Percentiles rank a stretch among this genome's conserved stretches.
These are phyloP conservation scores for Odontesthes bonariensis DNA, from an alignment of 2,113 vertebrate genomes.

Conservation along the genomic window DNA sequence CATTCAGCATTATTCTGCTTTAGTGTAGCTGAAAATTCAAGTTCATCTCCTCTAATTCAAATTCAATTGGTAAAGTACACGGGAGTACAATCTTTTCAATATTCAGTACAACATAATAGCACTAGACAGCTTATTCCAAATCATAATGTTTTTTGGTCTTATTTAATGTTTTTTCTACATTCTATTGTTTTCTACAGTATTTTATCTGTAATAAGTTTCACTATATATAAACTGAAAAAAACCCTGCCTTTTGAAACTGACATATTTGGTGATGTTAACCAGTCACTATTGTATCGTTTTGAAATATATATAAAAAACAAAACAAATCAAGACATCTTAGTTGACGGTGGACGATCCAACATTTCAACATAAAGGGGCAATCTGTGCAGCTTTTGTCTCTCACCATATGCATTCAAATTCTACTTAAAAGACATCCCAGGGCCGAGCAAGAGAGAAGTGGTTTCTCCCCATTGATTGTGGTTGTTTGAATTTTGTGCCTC, in stretches of 20 bases:
- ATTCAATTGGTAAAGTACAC: background rate
- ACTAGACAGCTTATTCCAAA: background rate
- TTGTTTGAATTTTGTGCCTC: background rate
- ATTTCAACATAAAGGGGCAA: background rate
- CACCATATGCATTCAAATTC: background rate
- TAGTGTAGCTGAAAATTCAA: background rate
- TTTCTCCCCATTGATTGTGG: background rate
- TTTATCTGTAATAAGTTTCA: background rate
- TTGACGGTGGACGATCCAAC: background rate
- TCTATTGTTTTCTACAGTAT: background rate
- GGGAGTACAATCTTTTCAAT: background rate
- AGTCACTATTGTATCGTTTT: background rate
- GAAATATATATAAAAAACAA: background rate
- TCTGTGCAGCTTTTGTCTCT: background rate
- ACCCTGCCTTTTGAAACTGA: too few relatives aligned
- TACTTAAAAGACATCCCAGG: background rate
- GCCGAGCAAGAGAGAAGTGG: constrained; percentile 38
- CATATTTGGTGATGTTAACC: background rate
- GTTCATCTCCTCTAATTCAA: background rate
- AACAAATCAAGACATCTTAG: background rate
- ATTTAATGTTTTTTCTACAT: background rate
- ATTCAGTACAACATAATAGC: too few relatives aligned
- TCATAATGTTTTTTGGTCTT: background rate
- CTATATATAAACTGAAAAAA: too few relatives aligned
- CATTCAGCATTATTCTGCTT: background rate